Conservation (phyloP, 2,797 vertebrate genomes). For the Esox masquinongy region DNA sequence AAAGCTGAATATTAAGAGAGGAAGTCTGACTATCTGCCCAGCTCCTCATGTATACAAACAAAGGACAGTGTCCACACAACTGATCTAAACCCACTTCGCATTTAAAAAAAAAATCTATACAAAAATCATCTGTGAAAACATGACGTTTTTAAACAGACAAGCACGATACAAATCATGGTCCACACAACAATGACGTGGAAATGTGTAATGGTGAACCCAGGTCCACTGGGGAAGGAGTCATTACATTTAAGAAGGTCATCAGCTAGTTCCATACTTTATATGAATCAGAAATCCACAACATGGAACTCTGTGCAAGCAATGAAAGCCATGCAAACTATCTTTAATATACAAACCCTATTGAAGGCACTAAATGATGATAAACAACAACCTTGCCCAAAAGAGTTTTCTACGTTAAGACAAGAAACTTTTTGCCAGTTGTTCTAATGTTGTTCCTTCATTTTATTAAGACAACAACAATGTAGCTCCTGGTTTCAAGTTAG, state of each 20-base stretch:
- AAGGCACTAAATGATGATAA: conserved; percentile 55
- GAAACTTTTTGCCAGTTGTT: conserved; percentile 24
- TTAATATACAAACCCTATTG: conserved; percentile 1
- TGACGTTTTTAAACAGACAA: conserved; percentile 26
- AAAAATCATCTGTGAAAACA: conserved; percentile 47
- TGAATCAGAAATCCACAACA: neutral
- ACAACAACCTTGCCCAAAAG: conserved; percentile 16
- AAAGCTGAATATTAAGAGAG: neutral
- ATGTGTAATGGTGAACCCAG: conserved; percentile 20
- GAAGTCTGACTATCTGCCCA: neutral
- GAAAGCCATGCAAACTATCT: conserved; percentile 38
- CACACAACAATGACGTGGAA: conserved; percentile 31
- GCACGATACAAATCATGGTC: conserved; percentile 55
- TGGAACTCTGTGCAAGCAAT: conserved; percentile 56
- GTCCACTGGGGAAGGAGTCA: too few species aligned
- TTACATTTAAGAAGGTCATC: neutral
- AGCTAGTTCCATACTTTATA: neutral
- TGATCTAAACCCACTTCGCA: conserved; percentile 1
- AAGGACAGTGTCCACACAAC: conserved; percentile 3
- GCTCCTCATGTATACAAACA: conserved; percentile 6
- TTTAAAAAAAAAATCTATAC: conserved; percentile 25
- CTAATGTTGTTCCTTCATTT: conserved; percentile 20
- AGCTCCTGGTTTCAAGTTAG: conserved; percentile 25
- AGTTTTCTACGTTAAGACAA: conserved; percentile 18
- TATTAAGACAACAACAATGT: conserved; percentile 12